phyloP scores from a whole-genome alignment of 92 coral and sea anemone species.

The Actinostola sp. region DNA sequence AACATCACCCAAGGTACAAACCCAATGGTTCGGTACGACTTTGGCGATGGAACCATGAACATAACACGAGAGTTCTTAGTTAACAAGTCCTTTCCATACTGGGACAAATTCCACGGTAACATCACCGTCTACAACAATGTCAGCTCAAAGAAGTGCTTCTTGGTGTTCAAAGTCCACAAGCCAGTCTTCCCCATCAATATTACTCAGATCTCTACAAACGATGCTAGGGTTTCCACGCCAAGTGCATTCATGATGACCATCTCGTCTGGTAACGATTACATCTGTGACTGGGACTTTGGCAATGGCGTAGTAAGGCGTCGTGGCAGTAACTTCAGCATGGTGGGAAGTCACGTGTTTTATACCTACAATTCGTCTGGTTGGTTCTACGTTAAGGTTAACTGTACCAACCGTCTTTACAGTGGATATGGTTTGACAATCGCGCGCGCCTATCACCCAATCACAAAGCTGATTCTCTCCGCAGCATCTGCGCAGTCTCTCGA shows the following conservation, averaged over 20 bases:
- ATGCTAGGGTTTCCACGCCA: conserved; percentile 55
- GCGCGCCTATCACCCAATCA: conserved; percentile 67
- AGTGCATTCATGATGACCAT: conserved; percentile 56
- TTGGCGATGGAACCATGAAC: conserved; percentile 38
- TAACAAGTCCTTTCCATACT: conserved; percentile 39
- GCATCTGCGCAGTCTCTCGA: conserved; percentile 58
- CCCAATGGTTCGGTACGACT: conserved; percentile 39
- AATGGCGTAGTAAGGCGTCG: conserved; percentile 30
- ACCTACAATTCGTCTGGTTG: conserved; percentile 42
- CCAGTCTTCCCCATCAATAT: conserved; percentile 71
- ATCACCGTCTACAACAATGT: conserved; percentile 72
- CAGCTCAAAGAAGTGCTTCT: conserved; percentile 45
- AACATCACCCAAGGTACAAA: conserved; percentile 56
- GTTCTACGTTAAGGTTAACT: conserved; percentile 49
- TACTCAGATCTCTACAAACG: conserved; percentile 41
- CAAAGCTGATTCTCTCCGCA: conserved; percentile 25
- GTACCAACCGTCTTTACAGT: conserved; percentile 76
- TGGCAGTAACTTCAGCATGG: conserved; percentile 49
- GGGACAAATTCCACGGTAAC: conserved; percentile 47
- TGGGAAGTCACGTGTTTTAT: conserved; percentile 48
- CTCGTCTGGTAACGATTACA: conserved; percentile 73
- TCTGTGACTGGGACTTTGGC: conserved; percentile 82
- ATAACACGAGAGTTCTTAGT: conserved; percentile 10
- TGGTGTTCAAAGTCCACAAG: conserved; percentile 65
- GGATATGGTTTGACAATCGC: conserved; percentile 31